Conservation (phyloP, 2,113 vertebrate genomes). For the Semnornis frantzii region DNA sequence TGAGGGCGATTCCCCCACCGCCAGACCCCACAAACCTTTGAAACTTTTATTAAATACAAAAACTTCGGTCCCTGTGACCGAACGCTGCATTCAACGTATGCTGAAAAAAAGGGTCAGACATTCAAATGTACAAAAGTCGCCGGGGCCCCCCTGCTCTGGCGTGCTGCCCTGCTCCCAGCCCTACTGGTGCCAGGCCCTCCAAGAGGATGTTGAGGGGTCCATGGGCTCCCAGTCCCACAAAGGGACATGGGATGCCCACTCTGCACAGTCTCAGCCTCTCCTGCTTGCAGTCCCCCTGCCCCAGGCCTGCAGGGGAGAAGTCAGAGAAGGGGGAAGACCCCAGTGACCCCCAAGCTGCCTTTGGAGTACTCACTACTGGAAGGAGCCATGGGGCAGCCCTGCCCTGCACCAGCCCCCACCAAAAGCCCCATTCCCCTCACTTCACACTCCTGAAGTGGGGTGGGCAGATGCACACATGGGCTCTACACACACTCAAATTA, state of each 20-base stretch:
- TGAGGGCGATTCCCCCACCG: neutral
- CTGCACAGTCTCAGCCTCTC: neutral
- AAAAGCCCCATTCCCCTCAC: neutral
- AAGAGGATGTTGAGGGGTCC: neutral
- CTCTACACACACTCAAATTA: neutral
- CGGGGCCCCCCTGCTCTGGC: neutral
- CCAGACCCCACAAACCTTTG: conserved; percentile 5
- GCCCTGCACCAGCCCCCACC: neutral
- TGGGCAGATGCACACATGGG: neutral
- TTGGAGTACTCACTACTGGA: neutral
- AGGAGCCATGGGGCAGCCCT: neutral
- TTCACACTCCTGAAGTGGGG: neutral
- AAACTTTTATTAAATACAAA: conserved; percentile 77
- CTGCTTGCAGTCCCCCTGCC: neutral
- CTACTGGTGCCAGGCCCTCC: neutral
- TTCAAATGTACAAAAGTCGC: conserved; percentile 74
- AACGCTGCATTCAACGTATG: conserved; percentile 69
- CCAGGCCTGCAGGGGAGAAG: neutral
- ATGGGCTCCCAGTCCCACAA: neutral
- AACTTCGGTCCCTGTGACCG: conserved; percentile 55
- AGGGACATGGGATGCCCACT: neutral
- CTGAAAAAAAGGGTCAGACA: conserved; percentile 75
- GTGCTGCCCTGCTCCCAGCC: neutral
- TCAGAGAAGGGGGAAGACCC: neutral
- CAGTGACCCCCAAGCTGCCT: neutral